Percentiles rank a stretch among this genome's conserved stretches.
Conservation (phyloP, 2,113 vertebrate species). For the Anolis carolinensis region DNA sequence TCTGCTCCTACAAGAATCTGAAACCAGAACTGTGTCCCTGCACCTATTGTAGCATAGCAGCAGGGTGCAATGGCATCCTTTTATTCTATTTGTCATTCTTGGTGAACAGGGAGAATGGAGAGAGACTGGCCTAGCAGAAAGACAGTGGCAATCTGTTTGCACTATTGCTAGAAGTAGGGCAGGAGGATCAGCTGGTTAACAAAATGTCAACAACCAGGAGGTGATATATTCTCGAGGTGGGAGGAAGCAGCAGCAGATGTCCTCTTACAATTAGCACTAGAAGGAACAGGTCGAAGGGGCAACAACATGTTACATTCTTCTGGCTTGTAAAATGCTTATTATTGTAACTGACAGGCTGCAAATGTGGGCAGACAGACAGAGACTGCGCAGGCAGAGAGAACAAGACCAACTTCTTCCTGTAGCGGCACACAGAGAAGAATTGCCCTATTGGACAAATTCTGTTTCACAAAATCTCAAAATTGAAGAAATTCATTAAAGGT, state of each 20-base stretch:
- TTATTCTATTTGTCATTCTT: not conserved
- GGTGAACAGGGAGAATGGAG: not conserved
- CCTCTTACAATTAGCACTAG: not conserved
- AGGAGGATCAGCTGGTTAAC: not conserved
- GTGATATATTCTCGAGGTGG: not conserved
- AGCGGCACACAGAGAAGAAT: not conserved
- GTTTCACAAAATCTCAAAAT: not conserved
- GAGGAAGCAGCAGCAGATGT: not conserved
- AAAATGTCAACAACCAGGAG: conserved; percentile 17
- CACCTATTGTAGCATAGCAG: not conserved
- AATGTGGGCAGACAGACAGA: not conserved
- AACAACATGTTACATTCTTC: not conserved
- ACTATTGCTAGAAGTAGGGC: not conserved
- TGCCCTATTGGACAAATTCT: not conserved
- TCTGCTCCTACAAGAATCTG: not conserved
- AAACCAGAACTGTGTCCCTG: not conserved
- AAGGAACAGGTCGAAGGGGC: not conserved
- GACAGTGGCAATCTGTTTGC: not conserved
- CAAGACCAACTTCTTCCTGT: not conserved
- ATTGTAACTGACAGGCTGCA: not conserved
- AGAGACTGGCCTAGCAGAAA: conserved; percentile 17
- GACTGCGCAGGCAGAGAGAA: not conserved
- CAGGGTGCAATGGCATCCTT: not conserved
- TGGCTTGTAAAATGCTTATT: not conserved
- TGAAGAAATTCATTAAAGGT: too few relatives aligned